These are phyloP conservation scores for Junonia oenone DNA, from an alignment of 2,888 invertebrate genomes.

Conservation along the genomic window DNA sequence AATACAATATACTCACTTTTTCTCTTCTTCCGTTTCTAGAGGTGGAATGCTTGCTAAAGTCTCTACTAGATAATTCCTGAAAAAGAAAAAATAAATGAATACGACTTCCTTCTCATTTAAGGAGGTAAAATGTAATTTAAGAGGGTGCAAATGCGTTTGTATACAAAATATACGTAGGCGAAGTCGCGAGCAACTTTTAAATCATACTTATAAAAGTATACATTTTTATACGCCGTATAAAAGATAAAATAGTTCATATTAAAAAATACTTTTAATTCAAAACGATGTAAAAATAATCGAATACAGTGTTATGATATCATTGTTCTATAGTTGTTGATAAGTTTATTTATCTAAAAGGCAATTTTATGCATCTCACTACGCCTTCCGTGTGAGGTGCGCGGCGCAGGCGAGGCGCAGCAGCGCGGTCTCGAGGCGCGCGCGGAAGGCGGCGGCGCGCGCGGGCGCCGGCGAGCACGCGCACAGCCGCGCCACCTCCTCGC, in stretches of 20 bases:
- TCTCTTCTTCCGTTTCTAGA: slow-evolving; percentile 81
- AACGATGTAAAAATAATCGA: too few species aligned
- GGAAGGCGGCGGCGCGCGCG: slow-evolving; percentile 83
- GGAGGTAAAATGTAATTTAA: not conserved
- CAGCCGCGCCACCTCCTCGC: slow-evolving; percentile 93
- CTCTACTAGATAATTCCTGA: slow-evolving; percentile 87
- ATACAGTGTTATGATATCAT: too few species aligned
- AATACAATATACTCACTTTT: slow-evolving; percentile 63
- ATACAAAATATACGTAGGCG: too few species aligned
- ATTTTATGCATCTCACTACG: too few species aligned
- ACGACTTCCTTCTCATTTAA: not conserved
- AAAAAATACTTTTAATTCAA: too few species aligned
- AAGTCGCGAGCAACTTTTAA: too few species aligned
- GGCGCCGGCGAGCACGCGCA: slow-evolving; percentile 81
- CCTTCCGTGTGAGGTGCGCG: slow-evolving; percentile 60
- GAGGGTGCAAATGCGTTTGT: too few species aligned
- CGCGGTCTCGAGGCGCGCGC: slow-evolving; percentile 85
- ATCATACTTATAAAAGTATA: too few species aligned
- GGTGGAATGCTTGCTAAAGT: slow-evolving; percentile 88
- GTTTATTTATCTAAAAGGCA: too few species aligned
- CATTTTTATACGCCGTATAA: too few species aligned
- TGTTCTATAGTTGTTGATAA: too few species aligned
- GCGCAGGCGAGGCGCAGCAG: slow-evolving; percentile 55
- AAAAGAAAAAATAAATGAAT: slow-evolving; percentile 33
- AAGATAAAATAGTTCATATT: too few species aligned